Percentiles rank a stretch among this genome's conserved stretches.
These are phyloP conservation scores for Oncorhynchus nerka DNA, from an alignment of 2,113 vertebrate species.

Conservation along the genomic window DNA sequence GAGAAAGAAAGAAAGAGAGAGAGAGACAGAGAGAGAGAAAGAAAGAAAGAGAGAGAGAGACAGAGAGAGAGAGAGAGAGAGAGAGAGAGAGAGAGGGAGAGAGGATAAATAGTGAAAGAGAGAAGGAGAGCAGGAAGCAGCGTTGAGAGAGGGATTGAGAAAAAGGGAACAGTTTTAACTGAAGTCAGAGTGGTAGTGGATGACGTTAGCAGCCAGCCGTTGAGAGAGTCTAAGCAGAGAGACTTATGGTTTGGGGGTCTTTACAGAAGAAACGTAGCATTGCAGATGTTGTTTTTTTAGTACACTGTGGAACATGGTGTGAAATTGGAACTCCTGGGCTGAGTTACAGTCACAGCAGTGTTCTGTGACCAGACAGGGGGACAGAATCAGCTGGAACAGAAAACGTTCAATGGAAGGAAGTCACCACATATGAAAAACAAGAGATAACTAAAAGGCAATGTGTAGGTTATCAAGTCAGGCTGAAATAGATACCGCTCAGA, in stretches of 20 bases:
- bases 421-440: not conserved
- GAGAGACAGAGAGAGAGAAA: slow-evolving; percentile 1
- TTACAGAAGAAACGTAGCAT: too few species aligned
- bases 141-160: not conserved
- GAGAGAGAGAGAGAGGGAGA: too few species aligned
- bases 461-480: too few species aligned
- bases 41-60: not conserved
- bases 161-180: too few species aligned
- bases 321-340: slow-evolving; percentile 33
- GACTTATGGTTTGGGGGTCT: too few species aligned
- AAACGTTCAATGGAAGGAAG: slow-evolving; percentile 7
- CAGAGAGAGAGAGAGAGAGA: not conserved
- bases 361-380: not conserved
- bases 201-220: too few species aligned
- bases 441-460: not conserved
- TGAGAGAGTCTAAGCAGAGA: too few species aligned
- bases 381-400: slow-evolving; percentile 21
- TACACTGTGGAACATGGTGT: slow-evolving; percentile 29
- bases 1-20: not conserved
- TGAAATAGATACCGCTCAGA: too few species aligned
- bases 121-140: not conserved
- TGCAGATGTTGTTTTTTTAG: not conserved
- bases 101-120: not conserved
- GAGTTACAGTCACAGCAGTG: not conserved
- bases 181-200: not conserved